Conservation (phyloP, 2,797 vertebrate genomes). For the Poeciliopsis paucimaculata region DNA sequence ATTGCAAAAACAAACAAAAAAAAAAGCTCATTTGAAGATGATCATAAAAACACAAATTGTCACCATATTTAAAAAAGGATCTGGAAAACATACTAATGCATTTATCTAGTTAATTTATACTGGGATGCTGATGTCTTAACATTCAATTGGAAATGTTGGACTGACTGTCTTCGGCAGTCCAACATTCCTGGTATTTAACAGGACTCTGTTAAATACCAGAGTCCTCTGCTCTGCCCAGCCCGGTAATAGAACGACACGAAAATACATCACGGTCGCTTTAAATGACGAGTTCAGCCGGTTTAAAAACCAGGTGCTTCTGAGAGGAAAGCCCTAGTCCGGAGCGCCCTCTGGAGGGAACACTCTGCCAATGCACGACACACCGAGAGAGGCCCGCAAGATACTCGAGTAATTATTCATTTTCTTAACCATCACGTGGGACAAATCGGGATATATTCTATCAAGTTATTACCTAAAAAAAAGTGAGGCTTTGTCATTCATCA, state of each 20-base stretch:
- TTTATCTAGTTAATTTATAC: not conserved
- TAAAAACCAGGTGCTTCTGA: conserved; percentile 62
- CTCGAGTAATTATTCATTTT: too few species aligned
- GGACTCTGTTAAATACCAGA: not conserved
- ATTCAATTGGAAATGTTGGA: not conserved
- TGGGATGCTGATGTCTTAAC: not conserved
- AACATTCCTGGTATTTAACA: too few species aligned
- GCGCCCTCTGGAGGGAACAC: conserved; percentile 66
- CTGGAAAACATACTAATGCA: not conserved
- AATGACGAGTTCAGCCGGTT: conserved; percentile 56
- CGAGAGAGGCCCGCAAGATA: not conserved
- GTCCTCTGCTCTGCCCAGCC: conserved; percentile 20
- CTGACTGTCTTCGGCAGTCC: too few species aligned
- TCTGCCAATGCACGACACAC: conserved; percentile 18
- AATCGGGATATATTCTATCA: not conserved
- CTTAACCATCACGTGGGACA: not conserved
- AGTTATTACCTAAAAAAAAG: not conserved
- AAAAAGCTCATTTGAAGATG: not conserved
- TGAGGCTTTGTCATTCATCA: not conserved
- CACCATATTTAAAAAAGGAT: not conserved
- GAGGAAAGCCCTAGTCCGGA: conserved; percentile 58
- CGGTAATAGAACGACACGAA: conserved; percentile 60
- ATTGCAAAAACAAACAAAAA: not conserved
- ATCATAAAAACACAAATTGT: not conserved
- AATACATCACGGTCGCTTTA: conserved; percentile 63